Base-by-base conservation (phyloP, 2,113 vertebrate genomes). In the Saguinus imperator region DNA sequence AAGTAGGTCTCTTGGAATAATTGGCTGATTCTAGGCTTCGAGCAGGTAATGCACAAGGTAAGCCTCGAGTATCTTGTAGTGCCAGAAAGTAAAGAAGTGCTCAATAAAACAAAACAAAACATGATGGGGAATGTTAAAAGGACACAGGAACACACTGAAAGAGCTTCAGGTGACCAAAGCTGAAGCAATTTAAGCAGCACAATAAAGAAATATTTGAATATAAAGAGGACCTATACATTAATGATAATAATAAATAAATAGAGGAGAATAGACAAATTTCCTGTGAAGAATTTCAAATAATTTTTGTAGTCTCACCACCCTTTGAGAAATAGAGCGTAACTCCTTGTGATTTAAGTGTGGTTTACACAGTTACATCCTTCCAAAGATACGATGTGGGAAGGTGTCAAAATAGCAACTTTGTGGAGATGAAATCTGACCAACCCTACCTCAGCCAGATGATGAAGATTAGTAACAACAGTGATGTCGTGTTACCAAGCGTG, bases 331-430 rank as follows among this genome's bases (percentile, higher is more conserved):
- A 8, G 50, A 17, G 5, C 8, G 2, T 45, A 29, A 17, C 23
- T 13, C 13, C 2, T 5, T 5, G 57, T 2, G 43, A 27, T 9
- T 72, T 29, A 37, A 40, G 55, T 40, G 21, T 40, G 55, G 3
- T 16, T 23, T 82, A n/a, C 16, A 25, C 13, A 12, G 14, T 48
- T 21, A 48, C 0, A 0, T 58, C 50, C 27, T 72, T 57, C n/a
- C 66, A 27, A 57, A 6, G 13, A 76, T 10, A 73, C 21, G n/a
- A 8, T 17, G 35, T 29, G 10, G 37, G 40, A 43, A 73, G 37
- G 13, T 4, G n/a, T 5, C 12, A 8, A 40, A 6, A 9, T n/a
- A 29, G 6, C 35, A 5, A 13, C 3, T 10, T 13, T 29, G 4
- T 2, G 3, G 9, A 4, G 8, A 27, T 8, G 1, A 55, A 37